phyloP scores from a whole-genome alignment of 1,140 invertebrate genomes.

The Ridgeia piscesae region DNA sequence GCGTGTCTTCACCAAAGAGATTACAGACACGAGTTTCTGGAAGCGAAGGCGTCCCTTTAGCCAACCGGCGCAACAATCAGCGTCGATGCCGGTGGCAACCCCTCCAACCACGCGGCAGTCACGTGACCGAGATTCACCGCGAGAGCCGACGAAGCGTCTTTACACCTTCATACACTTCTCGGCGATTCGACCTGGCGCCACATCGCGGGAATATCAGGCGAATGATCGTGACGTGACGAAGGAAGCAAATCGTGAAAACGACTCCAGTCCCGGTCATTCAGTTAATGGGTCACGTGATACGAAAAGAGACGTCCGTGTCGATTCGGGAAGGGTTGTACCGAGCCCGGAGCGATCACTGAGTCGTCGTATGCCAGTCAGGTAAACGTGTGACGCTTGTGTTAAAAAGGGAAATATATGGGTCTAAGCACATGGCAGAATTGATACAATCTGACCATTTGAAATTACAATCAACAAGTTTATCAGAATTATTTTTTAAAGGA shows the following conservation, averaged over 20 bases:
- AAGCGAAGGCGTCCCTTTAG: not conserved
- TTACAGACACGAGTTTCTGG: not conserved
- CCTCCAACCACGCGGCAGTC: not conserved
- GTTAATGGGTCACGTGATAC: not conserved
- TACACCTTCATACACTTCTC: not conserved
- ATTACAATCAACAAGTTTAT: too few species aligned
- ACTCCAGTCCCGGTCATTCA: not conserved
- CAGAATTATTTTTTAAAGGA: too few species aligned
- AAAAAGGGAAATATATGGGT: too few species aligned
- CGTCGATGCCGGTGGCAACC: not conserved
- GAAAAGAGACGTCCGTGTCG: not conserved
- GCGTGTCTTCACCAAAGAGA: not conserved
- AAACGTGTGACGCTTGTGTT: not conserved
- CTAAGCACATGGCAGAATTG: too few species aligned
- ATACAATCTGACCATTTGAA: too few species aligned
- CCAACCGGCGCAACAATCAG: not conserved
- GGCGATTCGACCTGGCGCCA: not conserved
- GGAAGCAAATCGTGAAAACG: not conserved
- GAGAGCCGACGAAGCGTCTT: not conserved
- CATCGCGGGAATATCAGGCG: not conserved
- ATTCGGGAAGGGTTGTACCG: not conserved
- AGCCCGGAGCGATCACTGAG: not conserved
- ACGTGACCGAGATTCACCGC: not conserved
- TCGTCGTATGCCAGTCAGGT: not conserved
- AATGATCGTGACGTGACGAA: not conserved